phyloP scores from a whole-genome alignment of 2,113 vertebrate genomes.

The Ibidorhyncha struthersii region DNA sequence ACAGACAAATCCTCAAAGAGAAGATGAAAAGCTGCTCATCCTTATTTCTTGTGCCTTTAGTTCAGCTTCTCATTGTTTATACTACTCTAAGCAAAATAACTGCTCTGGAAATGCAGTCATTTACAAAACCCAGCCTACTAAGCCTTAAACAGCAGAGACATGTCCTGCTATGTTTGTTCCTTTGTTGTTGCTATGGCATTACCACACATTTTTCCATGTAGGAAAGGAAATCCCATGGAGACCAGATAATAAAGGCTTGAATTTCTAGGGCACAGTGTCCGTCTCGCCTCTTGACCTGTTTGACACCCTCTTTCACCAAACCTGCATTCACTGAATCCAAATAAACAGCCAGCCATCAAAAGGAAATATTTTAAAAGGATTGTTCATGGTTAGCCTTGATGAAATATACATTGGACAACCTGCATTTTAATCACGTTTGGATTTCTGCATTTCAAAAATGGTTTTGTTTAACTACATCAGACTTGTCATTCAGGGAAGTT shows the following conservation, averaged over 20 bases:
- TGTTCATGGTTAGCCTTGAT: slow-evolving; percentile 31
- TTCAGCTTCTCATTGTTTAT: slow-evolving; percentile 37
- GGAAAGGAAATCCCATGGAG: slow-evolving; percentile 75
- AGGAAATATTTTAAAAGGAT: slow-evolving; percentile 19
- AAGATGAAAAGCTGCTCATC: slow-evolving; percentile 11
- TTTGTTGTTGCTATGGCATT: slow-evolving; percentile 63
- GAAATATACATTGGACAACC: slow-evolving; percentile 54
- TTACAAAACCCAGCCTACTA: slow-evolving; percentile 16
- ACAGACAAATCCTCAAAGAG: slow-evolving; percentile 7
- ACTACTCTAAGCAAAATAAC: slow-evolving; percentile 36
- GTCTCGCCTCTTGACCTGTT: slow-evolving; percentile 78
- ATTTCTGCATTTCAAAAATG: slow-evolving; percentile 26
- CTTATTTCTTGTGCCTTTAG: slow-evolving; percentile 28
- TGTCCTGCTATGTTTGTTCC: slow-evolving; percentile 26
- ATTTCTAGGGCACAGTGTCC: slow-evolving; percentile 48
- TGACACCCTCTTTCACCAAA: slow-evolving; percentile 76
- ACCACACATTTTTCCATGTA: slow-evolving; percentile 80
- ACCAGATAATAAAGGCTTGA: slow-evolving; percentile 79
- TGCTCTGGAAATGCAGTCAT: slow-evolving; percentile 36
- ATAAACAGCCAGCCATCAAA: slow-evolving; percentile 49
- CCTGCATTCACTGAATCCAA: slow-evolving; percentile 25
- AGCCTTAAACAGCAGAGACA: slow-evolving; percentile 23
- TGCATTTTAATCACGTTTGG: slow-evolving; percentile 46
- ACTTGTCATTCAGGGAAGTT: slow-evolving; percentile 36
- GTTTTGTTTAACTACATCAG: slow-evolving; percentile 41